Evolutionary conservation across 2,113 vertebrate species (phyloP).

Genomic region (Dasyurus viverrinus): DNA sequence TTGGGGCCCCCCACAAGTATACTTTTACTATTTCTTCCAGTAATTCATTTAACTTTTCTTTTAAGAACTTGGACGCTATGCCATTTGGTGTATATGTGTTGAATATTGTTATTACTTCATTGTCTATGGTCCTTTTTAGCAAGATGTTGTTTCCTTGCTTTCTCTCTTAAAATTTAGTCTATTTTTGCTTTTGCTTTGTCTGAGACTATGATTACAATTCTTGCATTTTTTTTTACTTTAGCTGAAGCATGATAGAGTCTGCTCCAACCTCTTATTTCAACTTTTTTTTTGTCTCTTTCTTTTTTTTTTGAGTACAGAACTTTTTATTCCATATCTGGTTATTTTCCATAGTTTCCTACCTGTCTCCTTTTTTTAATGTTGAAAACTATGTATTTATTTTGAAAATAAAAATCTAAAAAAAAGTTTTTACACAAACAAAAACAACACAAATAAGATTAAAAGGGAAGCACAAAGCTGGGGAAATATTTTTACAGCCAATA

Average conservation of each 20-base stretch:
- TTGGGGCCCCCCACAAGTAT: neutral
- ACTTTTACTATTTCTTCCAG: neutral
- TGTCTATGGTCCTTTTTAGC: neutral
- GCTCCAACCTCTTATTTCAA: neutral
- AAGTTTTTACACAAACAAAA: no score
- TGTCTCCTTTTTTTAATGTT: no score
- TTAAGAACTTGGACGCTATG: neutral
- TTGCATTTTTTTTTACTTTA: neutral
- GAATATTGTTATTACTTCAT: neutral
- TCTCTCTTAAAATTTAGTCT: neutral
- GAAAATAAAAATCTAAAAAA: no score
- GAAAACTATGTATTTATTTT: no score
- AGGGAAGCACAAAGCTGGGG: no score
- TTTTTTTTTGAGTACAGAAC: no score
- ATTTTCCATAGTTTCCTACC: no score
- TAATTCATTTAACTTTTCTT: neutral
- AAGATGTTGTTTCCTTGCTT: neutral
- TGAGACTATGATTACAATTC: neutral
- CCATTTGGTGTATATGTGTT: neutral
- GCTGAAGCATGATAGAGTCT: neutral
- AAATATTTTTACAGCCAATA: no score
- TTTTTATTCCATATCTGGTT: no score
- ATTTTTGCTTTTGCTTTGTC: neutral
- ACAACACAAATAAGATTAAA: no score
- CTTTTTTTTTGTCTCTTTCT: neutral